Evolutionary conservation across 2,888 invertebrate species (phyloP).

Genomic region (Opisthograptis luteolata): DNA sequence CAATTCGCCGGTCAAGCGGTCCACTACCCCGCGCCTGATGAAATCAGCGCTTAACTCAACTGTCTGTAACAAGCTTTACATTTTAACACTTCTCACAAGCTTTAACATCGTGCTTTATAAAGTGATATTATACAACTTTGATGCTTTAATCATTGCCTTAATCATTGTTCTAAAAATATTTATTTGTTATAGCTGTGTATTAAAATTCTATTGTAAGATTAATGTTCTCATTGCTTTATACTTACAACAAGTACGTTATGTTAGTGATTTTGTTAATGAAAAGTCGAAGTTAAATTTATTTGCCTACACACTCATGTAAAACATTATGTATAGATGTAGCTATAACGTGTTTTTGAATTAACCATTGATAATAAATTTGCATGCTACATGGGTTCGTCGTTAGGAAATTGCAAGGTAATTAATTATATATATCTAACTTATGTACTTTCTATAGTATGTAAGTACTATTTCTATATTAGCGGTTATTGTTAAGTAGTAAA

Average conservation of each 20-base stretch:
- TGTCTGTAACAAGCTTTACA: slow-evolving; percentile 53
- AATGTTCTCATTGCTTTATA: too few species aligned
- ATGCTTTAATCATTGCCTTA: slow-evolving; percentile 8
- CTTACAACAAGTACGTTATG: too few species aligned
- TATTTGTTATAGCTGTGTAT: slow-evolving; percentile 28
- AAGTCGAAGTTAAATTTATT: too few species aligned
- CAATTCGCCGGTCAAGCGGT: slow-evolving; percentile 85
- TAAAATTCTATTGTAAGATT: slow-evolving; percentile 19
- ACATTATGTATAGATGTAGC: too few species aligned
- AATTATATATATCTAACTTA: too few species aligned
- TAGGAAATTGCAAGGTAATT: slow-evolving; percentile 14
- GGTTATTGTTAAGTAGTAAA: background rate
- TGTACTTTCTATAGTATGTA: background rate
- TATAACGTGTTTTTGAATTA: background rate
- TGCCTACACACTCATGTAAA: too few species aligned
- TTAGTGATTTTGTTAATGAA: too few species aligned
- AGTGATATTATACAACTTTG: background rate
- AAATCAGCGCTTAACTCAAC: slow-evolving; percentile 58
- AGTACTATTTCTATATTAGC: too few species aligned
- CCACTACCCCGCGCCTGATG: slow-evolving; percentile 71
- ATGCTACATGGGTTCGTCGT: slow-evolving; percentile 16
- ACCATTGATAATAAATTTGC: slow-evolving; percentile 9
- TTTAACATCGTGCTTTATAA: slow-evolving; percentile 33
- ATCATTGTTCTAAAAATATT: slow-evolving; percentile 35
- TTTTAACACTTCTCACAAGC: slow-evolving; percentile 37